Conservation (phyloP, 2,113 vertebrate species). For the Lonchura striata region DNA sequence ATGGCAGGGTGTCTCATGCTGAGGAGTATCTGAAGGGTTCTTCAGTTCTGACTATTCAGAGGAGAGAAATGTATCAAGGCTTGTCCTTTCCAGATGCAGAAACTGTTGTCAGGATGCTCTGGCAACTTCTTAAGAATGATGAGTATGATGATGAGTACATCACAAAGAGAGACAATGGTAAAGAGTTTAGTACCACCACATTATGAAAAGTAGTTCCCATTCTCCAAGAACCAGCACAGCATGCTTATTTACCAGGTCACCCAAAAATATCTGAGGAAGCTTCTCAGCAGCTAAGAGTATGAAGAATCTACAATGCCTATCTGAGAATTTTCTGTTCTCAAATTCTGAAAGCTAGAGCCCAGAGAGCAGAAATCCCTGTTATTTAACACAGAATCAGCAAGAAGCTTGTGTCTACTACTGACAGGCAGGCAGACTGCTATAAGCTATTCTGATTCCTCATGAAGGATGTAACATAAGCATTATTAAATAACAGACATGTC, state of each 20-base stretch:
- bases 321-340: neutral
- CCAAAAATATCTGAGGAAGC: neutral
- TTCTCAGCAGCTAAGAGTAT: neutral
- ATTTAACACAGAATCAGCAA: constrained; percentile 23
- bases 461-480: constrained; percentile 50
- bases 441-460: constrained; percentile 34
- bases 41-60: neutral
- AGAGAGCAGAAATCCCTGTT: constrained; percentile 11
- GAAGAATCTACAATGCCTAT: neutral
- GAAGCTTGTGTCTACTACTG: constrained; percentile 12
- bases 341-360: neutral
- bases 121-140: neutral
- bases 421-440: constrained; percentile 53
- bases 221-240: neutral
- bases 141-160: neutral
- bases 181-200: neutral
- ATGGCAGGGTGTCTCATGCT: neutral
- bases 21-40: neutral
- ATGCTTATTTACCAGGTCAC: neutral
- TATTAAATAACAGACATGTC: constrained; percentile 60
- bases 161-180: neutral
- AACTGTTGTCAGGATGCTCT: neutral
- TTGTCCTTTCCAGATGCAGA: neutral
- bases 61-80: neutral
- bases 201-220: neutral